Percentiles rank a stretch among this genome's conserved stretches.
Conservation (phyloP, 2,797 vertebrate genomes). For the Euphonia xanthogaster region DNA sequence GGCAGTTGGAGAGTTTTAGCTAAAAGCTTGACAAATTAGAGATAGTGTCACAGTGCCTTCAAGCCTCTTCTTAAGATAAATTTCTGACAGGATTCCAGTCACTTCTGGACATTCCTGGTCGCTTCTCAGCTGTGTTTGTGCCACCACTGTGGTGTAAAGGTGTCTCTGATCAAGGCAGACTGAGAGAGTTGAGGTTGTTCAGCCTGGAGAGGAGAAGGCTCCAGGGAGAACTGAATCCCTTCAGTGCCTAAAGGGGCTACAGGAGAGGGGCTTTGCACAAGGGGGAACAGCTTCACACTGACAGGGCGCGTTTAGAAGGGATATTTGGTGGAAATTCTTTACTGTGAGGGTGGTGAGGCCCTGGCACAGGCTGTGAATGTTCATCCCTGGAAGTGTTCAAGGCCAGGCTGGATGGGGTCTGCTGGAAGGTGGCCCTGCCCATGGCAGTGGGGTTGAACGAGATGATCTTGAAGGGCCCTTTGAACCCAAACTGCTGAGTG, state of each 20-base stretch:
- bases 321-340: not conserved
- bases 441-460: accelerated
- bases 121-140: not conserved
- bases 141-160: not conserved
- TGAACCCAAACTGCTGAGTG: too few relatives aligned
- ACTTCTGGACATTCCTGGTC: not conserved
- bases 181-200: not conserved
- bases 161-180: not conserved
- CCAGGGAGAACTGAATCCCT: not conserved
- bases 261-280: not conserved
- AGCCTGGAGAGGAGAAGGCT: not conserved
- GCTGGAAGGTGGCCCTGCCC: not conserved
- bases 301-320: too few relatives aligned
- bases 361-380: not conserved
- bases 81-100: not conserved
- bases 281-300: not conserved
- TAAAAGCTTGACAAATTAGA: not conserved
- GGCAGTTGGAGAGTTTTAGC: not conserved
- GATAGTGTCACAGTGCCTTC: not conserved
- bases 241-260: too few relatives aligned
- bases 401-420: not conserved
- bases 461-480: not conserved
- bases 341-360: not conserved
- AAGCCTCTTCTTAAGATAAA: not conserved
- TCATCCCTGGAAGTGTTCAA: not conserved